Evolutionary conservation across 2,888 invertebrate genomes (phyloP).

Genomic region (Campopleginae sp.): DNA sequence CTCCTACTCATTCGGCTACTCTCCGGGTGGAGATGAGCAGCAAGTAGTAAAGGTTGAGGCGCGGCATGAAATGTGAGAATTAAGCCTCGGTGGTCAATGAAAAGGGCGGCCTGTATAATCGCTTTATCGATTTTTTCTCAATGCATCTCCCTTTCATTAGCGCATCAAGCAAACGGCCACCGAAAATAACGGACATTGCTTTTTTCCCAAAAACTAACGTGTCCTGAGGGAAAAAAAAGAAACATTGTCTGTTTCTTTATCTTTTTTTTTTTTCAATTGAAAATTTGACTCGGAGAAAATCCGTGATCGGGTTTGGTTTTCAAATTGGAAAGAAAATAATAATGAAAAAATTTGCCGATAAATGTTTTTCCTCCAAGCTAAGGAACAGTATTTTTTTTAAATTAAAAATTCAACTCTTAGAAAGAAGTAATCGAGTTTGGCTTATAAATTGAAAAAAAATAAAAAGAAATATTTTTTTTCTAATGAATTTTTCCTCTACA

Average conservation of each 20-base stretch:
- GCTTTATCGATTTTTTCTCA: slow-evolving; percentile 41
- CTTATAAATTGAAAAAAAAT: neutral
- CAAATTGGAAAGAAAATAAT: neutral
- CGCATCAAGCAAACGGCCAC: neutral
- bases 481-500: neutral
- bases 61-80: slow-evolving; percentile 47
- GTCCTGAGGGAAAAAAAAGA: neutral
- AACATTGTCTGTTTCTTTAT: too few species aligned
- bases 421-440: too few species aligned
- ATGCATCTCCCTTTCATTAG: neutral
- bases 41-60: slow-evolving; percentile 52
- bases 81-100: slow-evolving; percentile 26
- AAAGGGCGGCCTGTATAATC: neutral
- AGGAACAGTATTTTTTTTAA: too few species aligned
- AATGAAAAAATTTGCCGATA: too few species aligned
- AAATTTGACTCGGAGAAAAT: too few species aligned
- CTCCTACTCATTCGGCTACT: slow-evolving; percentile 55
- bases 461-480: neutral
- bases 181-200: neutral
- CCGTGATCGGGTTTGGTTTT: too few species aligned
- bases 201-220: neutral
- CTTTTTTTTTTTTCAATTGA: too few species aligned
- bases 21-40: slow-evolving; percentile 59
- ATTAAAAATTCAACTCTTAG: too few species aligned
- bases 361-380: too few species aligned